phyloP scores from a whole-genome alignment of 1,140 invertebrate species.

The Zaprionus taronus region DNA sequence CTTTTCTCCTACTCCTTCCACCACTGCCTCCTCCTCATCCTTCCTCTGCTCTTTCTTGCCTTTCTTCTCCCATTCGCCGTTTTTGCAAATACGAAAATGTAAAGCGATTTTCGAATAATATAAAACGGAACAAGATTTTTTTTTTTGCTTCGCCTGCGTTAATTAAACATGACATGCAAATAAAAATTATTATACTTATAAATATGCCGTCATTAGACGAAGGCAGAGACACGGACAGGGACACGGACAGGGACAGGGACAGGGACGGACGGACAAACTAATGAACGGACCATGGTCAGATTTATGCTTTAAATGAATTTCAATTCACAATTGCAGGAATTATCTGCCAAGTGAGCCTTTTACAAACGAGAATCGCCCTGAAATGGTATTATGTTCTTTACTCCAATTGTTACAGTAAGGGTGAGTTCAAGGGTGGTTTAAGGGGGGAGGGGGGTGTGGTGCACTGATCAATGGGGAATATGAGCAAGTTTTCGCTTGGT shows the following conservation, averaged over 20 bases:
- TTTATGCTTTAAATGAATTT: neutral
- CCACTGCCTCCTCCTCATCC: conserved; percentile 29
- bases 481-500: conserved; percentile 23
- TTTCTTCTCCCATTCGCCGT: conserved; percentile 48
- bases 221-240: conserved; percentile 1
- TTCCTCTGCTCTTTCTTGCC: conserved; percentile 31
- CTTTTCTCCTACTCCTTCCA: conserved; percentile 16
- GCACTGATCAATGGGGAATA: neutral
- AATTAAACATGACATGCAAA: conserved; percentile 82
- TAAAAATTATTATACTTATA: conserved; percentile 76
- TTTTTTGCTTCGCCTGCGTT: conserved; percentile 54
- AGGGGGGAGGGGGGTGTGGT: neutral
- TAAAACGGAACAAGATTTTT: conserved; percentile 26
- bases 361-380: neutral
- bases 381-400: neutral
- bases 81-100: conserved; percentile 47
- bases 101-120: conserved; percentile 34
- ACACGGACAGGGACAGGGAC: neutral
- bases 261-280: too few species aligned
- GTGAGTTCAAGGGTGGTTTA: too few species aligned
- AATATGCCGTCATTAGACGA: conserved; percentile 58
- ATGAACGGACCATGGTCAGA: too few species aligned
- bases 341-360: too few species aligned
- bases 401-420: neutral
- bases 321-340: neutral